Evolutionary conservation across 37 sponge, comb jelly and placozoan genomes (phyloP), one percentile per base, ranked within the genome.

Genomic region (Geodia barretti): DNA sequence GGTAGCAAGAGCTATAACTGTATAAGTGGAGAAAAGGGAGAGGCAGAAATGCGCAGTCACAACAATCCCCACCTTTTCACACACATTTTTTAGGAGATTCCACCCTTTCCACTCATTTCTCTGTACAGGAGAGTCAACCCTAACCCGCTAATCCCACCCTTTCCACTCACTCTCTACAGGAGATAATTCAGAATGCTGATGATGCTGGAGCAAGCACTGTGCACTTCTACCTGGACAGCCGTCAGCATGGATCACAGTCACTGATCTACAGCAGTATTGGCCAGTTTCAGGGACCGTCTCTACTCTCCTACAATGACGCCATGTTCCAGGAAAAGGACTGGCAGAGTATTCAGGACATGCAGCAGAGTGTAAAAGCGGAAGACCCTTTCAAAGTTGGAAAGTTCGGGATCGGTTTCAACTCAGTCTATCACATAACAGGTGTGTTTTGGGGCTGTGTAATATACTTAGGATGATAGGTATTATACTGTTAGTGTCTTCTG

Each of bases 111-210:
- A n/a, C n/a, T n/a, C n/a, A n/a, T n/a, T n/a, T n/a, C n/a, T n/a
- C n/a, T n/a, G n/a, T n/a, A n/a, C n/a, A n/a, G n/a, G n/a, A n/a
- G n/a, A n/a, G n/a, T n/a, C n/a, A n/a, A n/a, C n/a, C n/a, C n/a
- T n/a, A n/a, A n/a, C n/a, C n/a, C n/a, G n/a, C n/a, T n/a, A n/a
- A n/a, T n/a, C n/a, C n/a, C n/a, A n/a, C n/a, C n/a, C n/a, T n/a
- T n/a, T n/a, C n/a, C n/a, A n/a, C n/a, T 39, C 23, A 32, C 62
- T n/a, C 62, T 76, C n/a, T 61, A 5, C 77, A 79, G 62, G 91
- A 90, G 73, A 65, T 90, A 41, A 81, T 90, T 63, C 91, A 90
- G 61, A 86, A 90, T 85, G 91, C 91, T 31, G 91, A 90, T 30
- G 91, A 90, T 77, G 86, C 91, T 23, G 69, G 81, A 34, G 91